A percentile compares a stretch with the other conserved stretches of the same genome.
Conservation (phyloP, 2,797 vertebrate genomes). For the Cossypha dichroa region DNA sequence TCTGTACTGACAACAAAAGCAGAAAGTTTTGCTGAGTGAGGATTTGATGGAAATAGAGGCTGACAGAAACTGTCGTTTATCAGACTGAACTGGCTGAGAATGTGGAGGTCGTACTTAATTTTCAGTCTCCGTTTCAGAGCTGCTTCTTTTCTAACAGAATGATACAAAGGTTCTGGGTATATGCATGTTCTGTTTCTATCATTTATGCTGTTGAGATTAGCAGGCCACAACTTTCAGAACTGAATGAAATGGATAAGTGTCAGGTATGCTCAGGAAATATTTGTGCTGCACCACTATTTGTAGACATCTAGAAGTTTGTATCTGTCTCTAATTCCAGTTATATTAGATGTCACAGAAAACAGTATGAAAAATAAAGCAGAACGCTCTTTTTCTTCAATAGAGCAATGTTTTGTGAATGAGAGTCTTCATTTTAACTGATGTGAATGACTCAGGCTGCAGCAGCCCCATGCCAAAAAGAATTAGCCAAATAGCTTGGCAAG, state of each 20-base stretch:
- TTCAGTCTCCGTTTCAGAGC: neutral
- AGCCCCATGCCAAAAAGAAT: slow-evolving; percentile 16
- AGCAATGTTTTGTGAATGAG: neutral
- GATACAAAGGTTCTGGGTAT: neutral
- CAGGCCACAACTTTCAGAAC: neutral
- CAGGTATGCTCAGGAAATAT: neutral
- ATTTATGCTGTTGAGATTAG: neutral
- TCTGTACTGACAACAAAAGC: neutral
- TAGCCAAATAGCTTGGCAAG: slow-evolving; percentile 3
- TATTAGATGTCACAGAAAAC: neutral
- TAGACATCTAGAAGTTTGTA: neutral
- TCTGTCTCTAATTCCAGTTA: neutral
- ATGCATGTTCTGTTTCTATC: neutral
- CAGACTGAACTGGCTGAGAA: neutral
- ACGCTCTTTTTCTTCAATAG: neutral
- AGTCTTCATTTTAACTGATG: neutral
- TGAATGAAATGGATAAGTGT: neutral
- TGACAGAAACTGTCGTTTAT: neutral
- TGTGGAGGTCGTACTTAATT: neutral
- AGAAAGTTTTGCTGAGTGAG: neutral
- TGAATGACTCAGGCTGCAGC: neutral
- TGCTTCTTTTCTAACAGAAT: neutral
- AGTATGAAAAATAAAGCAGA: neutral
- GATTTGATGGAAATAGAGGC: neutral
- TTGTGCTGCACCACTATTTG: neutral